Evolutionary conservation across 2,113 vertebrate species (phyloP).

Genomic region (Hippopotamus amphibius): DNA sequence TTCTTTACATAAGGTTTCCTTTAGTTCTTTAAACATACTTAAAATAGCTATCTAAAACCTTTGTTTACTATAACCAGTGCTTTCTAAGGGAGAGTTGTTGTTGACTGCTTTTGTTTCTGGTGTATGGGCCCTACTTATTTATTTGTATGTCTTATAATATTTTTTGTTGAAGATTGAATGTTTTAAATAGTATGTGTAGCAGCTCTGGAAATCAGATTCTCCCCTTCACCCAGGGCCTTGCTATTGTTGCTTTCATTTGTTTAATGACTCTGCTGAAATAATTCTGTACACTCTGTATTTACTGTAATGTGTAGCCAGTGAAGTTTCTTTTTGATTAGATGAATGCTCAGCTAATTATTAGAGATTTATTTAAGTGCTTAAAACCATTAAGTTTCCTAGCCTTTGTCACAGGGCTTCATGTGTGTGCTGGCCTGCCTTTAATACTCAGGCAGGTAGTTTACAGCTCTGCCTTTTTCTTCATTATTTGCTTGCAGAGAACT

Average conservation of each 20-base stretch:
- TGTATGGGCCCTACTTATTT: not conserved
- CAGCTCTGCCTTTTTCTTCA: not conserved
- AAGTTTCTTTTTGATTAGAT: not conserved
- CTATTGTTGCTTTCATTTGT: not conserved
- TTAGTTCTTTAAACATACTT: not conserved
- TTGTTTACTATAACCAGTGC: not conserved
- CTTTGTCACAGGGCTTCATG: not conserved
- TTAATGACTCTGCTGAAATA: not conserved
- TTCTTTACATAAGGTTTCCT: not conserved
- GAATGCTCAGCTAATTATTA: too few relatives aligned
- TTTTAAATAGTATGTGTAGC: not conserved
- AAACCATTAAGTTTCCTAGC: not conserved
- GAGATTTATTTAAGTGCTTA: not conserved
- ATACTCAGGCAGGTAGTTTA: not conserved
- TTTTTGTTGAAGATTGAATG: not conserved
- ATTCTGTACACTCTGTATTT: not conserved
- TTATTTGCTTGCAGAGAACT: not conserved
- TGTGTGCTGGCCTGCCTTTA: not conserved
- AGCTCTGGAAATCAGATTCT: not conserved
- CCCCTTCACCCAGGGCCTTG: accelerated
- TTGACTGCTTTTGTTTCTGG: not conserved
- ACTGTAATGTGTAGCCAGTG: not conserved
- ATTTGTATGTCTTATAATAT: not conserved
- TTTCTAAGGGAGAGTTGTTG: not conserved
- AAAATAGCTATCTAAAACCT: not conserved